A percentile compares a stretch with the other conserved stretches of the same genome.
Conservation (phyloP, 2,113 vertebrate species). For the Rhombomys opimus region DNA sequence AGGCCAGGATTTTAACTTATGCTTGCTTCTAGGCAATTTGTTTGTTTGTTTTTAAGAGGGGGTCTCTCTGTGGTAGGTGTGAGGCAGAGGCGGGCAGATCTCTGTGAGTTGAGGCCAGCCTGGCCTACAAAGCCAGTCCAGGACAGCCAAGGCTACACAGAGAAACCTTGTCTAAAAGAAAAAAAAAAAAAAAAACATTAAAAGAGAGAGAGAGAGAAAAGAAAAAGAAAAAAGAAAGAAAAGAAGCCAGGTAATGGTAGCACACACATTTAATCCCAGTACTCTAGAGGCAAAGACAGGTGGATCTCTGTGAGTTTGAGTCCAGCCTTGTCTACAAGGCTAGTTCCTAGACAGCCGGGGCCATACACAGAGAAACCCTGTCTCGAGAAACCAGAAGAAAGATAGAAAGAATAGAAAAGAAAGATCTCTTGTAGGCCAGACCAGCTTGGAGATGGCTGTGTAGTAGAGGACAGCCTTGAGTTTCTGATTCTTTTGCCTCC, state of each 20-base stretch:
- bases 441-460: not conserved
- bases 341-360: too few species aligned
- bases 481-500: not conserved
- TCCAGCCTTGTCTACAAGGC: too few species aligned
- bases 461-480: not conserved
- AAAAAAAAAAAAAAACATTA: not conserved
- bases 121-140: not conserved
- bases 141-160: not conserved
- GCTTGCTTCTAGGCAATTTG: not conserved
- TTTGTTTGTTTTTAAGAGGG: not conserved
- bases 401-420: not conserved
- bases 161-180: not conserved
- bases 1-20: not conserved
- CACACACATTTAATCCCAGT: too few species aligned
- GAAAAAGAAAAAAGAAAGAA: not conserved
- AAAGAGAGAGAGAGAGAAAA: not conserved
- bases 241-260: too few species aligned
- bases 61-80: not conserved
- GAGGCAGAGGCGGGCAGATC: not conserved
- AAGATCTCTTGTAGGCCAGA: not conserved
- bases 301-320: too few species aligned
- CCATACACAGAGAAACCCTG: too few species aligned
- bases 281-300: too few species aligned
- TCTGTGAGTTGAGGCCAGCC: not conserved
- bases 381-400: accelerated